Evolutionary conservation across 2,888 invertebrate species (phyloP), one percentile per base, ranked within the genome.

Genomic region (Crepidodera aurea): DNA sequence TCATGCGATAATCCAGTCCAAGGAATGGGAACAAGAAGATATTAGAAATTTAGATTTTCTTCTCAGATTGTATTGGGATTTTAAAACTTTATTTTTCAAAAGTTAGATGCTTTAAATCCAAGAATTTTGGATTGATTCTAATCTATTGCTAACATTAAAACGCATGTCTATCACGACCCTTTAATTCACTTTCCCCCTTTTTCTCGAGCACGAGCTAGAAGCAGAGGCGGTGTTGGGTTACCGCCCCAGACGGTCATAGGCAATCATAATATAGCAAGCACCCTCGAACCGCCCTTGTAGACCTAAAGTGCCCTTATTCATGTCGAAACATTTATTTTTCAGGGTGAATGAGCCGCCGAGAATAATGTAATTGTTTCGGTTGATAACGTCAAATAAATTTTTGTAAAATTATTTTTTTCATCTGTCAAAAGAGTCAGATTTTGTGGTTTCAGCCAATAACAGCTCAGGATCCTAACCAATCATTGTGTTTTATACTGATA

Each of bases 171-270:
- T 48, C 16, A 37, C 12, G 37, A 19, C 48, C 57, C 48, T 39
- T 48, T 48, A 63, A 59, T 63, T 46, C 44, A 44, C 34, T 51
- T 59, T 55, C 60, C 60, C 67, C 66, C 67, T 55, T 66, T 66
- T 56, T 37, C 13, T 29, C 46, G 48, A 50, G 51, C 58, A 63
- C 12, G 25, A 46, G 25, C 8, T 10, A 1, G 66, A 54, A 53
- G 57, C 61, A 61, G 66, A 68, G 74, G 75, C 74, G 74, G 76
- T 73, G 70, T 76, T 71, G 68, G 64, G 73, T 76, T 75, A 72
- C 67, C 67, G 71, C 74, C 75, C 73, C 72, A 71, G 69, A 71
- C 71, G 72, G 71, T 73, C 75, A 74, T 69, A 70, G 68, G 72
- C 75, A 74, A 75, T 75, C 75, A 72, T 69, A 69, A 71, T 72